Evolutionary conservation across 2,797 vertebrate species (phyloP).

Genomic region (Danio kyathit): DNA sequence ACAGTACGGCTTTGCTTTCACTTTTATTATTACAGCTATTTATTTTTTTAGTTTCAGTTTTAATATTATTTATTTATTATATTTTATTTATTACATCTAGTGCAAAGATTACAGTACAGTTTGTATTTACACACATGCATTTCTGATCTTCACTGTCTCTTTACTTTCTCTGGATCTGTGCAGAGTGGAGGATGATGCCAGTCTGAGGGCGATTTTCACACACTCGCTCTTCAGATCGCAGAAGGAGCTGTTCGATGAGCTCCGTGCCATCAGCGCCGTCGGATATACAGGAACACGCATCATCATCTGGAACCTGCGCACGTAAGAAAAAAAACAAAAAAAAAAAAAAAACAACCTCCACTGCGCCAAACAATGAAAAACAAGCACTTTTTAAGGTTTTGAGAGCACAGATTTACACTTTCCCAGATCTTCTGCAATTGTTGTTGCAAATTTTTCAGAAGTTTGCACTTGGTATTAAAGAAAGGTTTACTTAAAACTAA

Average conservation of each 20-base stretch:
- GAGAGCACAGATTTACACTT: no score
- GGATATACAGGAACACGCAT: constrained; percentile 87
- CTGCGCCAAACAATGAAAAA: no score
- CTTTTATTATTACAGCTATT: no score
- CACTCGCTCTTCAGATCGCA: constrained; percentile 85
- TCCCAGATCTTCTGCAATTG: no score
- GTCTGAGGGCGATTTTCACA: constrained; percentile 84
- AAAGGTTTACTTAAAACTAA: no score
- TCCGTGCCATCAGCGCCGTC: constrained; percentile 76
- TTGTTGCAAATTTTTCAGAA: no score
- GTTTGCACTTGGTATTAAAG: no score
- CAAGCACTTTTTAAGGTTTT: no score
- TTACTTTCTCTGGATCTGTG: constrained; percentile 16
- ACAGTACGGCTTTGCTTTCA: constrained; percentile 61
- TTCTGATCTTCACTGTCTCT: background rate
- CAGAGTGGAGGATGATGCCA: constrained; percentile 76
- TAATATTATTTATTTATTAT: no score
- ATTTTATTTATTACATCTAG: background rate
- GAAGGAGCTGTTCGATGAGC: constrained; percentile 83
- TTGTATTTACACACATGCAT: background rate
- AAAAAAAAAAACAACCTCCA: no score
- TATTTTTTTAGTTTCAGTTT: no score
- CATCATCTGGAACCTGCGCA: constrained; percentile 93
- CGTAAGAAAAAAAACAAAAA: no score
- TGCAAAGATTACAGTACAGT: background rate